These are phyloP conservation scores for Salpingus planirostris DNA, from an alignment of 2,888 invertebrate genomes.

Conservation along the genomic window DNA sequence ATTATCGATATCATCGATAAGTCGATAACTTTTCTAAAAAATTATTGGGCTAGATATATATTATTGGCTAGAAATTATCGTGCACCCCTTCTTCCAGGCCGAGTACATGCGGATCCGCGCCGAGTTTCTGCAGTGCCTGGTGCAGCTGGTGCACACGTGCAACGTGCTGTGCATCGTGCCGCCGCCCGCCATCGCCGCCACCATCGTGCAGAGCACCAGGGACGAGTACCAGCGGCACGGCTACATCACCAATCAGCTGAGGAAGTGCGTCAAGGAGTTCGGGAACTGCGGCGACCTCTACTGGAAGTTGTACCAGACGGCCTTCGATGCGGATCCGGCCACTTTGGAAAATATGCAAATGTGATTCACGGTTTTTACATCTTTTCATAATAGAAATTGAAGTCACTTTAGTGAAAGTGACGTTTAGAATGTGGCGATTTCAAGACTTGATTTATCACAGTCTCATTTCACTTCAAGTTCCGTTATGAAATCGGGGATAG, in stretches of 20 bases:
- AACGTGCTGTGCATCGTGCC: conserved; percentile 78
- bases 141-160: conserved; percentile 60
- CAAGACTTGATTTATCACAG: too few relatives aligned
- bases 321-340: conserved; percentile 77
- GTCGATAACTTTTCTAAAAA: too few relatives aligned
- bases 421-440: too few relatives aligned
- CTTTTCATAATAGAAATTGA: too few relatives aligned
- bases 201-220: conserved; percentile 67
- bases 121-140: conserved; percentile 59
- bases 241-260: conserved; percentile 67
- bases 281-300: conserved; percentile 64
- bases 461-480: too few relatives aligned
- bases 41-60: too few relatives aligned
- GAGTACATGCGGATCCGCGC: conserved; percentile 70
- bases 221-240: conserved; percentile 74
- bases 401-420: too few relatives aligned
- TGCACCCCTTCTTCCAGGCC: too few relatives aligned
- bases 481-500: too few relatives aligned
- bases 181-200: conserved; percentile 84
- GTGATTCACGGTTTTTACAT: conserved; percentile 39
- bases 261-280: conserved; percentile 66
- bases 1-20: too few relatives aligned
- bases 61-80: too few relatives aligned
- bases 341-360: conserved; percentile 66
- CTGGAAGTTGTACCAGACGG: conserved; percentile 69